Base-by-base conservation (phyloP, 2,888 invertebrate genomes). In the Drosophila neoperkinsi region DNA sequence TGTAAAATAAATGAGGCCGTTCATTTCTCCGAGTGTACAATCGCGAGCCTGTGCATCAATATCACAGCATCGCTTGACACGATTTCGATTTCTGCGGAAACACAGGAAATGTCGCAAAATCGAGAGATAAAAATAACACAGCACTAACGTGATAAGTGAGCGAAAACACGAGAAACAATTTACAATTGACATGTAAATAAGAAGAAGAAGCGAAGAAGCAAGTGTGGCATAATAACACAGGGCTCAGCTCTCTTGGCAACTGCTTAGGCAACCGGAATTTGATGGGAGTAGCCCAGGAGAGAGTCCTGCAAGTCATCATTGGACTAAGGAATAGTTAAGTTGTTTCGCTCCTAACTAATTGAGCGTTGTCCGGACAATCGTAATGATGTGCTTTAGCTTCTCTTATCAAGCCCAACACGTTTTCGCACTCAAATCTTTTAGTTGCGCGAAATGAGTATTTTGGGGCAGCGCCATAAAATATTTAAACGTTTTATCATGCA, bases 161-260 rank as follows among this genome's bases (percentile, higher is more conserved):
- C 73, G 51, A 77, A 77, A 86, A 86, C 88, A 88, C 65, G 82
- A 49, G 75, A 88, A 88, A 86, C 86, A 90, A 88, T 88, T 90
- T 87, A 85, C 79, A 83, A 77, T 81, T 85, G 86, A 86, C 88
- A 88, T 82, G 85, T 84, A 81, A 84, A 80, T 83, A 85, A 77
- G 72, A 68, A 36, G 31, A 43, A 21, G 25, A 46, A 25, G 9
- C 46, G 25, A 25, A 25, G 25, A 9, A 9, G 16, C 46, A 46
- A 25, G 46, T 46, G 38, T 7, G 52, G 30, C 33, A 21, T 30
- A 46, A 49, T 21, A 46, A 36, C 36, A 41, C 30, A 13, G 28
- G 34, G 30, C 30, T 36, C 30, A 30, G 38, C 30, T 36, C 38
- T 4, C 69, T 76, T 64, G 76, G 71, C 71, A 79, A 85, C 85